Percentiles rank a stretch among this genome's conserved stretches.
Conservation (phyloP, 1,140 invertebrate genomes). For the Chionoecetes opilio region DNA sequence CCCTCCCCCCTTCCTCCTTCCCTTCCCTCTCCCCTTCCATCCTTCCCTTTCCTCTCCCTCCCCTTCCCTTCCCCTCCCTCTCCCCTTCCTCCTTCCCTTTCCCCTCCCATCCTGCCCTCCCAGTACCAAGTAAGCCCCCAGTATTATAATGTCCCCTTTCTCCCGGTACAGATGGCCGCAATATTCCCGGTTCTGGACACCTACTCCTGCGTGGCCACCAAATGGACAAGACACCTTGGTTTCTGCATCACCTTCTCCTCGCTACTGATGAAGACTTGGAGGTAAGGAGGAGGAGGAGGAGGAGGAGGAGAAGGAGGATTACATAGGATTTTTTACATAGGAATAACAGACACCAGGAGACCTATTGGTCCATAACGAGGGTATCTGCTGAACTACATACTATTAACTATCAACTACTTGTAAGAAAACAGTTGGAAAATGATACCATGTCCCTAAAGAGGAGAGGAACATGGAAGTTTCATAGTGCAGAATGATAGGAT, state of each 20-base stretch:
- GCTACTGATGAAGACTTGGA: conserved; percentile 96
- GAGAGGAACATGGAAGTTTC: no score
- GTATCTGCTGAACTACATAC: no score
- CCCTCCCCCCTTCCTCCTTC: no score
- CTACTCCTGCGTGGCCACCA: conserved; percentile 93
- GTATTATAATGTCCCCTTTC: background rate
- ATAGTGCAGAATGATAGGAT: no score
- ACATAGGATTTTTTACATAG: no score
- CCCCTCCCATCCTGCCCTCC: no score
- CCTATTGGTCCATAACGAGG: no score
- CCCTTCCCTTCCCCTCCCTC: background rate
- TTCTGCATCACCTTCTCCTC: conserved; percentile 96
- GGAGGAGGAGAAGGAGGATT: background rate
- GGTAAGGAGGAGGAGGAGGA: conserved; percentile 85
- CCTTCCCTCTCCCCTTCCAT: background rate
- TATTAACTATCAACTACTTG: no score
- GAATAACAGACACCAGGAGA: no score
- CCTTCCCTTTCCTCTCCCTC: background rate
- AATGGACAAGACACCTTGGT: conserved; percentile 95
- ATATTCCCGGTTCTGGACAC: conserved; percentile 93
- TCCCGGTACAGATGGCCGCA: conserved; percentile 90
- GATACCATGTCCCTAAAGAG: no score
- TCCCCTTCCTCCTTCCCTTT: background rate
- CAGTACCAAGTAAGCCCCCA: no score
- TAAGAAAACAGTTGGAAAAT: no score